A percentile compares a stretch with the other conserved stretches of the same genome.
These are phyloP conservation scores for Brachyptera risi DNA, from an alignment of 2,888 invertebrate genomes.

Conservation along the genomic window DNA sequence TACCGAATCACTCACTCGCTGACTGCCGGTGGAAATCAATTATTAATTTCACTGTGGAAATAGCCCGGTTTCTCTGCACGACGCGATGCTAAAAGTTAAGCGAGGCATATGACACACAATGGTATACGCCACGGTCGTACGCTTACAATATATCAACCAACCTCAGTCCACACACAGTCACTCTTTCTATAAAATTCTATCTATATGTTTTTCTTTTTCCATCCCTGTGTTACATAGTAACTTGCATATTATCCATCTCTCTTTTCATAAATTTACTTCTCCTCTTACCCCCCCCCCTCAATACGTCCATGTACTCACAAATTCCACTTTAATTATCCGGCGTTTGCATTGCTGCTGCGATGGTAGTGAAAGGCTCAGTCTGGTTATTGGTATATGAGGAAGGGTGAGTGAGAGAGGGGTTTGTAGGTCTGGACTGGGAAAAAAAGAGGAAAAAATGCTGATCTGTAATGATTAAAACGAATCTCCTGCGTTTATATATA, in stretches of 20 bases:
- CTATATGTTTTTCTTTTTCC: background rate
- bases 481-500: background rate
- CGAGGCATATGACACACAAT: background rate
- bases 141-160: background rate
- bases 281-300: slow-evolving; percentile 11
- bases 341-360: slow-evolving; percentile 30
- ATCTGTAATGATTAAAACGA: slow-evolving; percentile 25
- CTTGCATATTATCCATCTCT: background rate
- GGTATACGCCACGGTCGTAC: background rate
- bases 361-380: slow-evolving; percentile 24
- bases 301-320: slow-evolving; percentile 27
- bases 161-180: background rate
- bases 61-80: background rate
- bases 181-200: background rate
- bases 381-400: slow-evolving; percentile 23
- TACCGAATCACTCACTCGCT: slow-evolving; percentile 10
- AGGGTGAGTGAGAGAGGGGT: background rate
- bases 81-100: background rate
- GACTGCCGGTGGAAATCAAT: slow-evolving; percentile 21
- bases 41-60: slow-evolving; percentile 20
- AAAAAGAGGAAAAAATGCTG: slow-evolving; percentile 29
- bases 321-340: slow-evolving; percentile 34
- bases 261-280: background rate
- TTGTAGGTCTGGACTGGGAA: background rate
- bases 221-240: background rate